These are phyloP conservation scores for Ictalurus furcatus DNA, from an alignment of 2,113 vertebrate genomes.

Conservation along the genomic window DNA sequence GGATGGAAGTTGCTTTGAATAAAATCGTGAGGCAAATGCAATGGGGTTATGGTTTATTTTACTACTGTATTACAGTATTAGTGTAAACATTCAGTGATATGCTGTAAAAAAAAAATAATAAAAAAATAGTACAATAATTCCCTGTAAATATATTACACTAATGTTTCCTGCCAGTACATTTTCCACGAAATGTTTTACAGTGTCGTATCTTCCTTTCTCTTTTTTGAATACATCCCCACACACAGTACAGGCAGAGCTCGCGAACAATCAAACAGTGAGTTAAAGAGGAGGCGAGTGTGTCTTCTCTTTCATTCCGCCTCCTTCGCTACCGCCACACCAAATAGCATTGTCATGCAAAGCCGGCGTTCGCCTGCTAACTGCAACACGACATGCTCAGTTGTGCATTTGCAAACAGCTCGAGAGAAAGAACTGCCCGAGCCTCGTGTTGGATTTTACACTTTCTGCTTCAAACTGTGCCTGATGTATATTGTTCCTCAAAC, in stretches of 20 bases:
- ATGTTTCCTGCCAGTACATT: not conserved
- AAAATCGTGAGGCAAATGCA: too few species aligned
- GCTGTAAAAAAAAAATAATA: not conserved
- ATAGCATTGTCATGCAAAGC: conserved; percentile 16
- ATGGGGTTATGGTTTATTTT: not conserved
- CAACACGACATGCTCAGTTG: conserved; percentile 31
- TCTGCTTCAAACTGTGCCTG: conserved; percentile 54
- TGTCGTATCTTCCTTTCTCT: not conserved
- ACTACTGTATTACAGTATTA: too few species aligned
- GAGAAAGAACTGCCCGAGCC: conserved; percentile 26
- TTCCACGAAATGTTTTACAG: not conserved
- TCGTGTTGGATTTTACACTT: conserved; percentile 52
- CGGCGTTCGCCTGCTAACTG: conserved; percentile 21
- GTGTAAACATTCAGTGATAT: not conserved
- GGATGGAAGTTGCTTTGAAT: not conserved
- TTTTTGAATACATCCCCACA: not conserved
- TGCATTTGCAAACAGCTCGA: conserved; percentile 19
- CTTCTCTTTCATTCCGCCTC: not conserved
- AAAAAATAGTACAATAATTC: not conserved
- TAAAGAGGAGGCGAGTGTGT: conserved; percentile 13
- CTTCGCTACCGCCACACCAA: conserved; percentile 8
- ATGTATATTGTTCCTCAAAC: conserved; percentile 57
- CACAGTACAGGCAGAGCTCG: conserved; percentile 43
- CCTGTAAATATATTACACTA: not conserved
- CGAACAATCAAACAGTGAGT: conserved; percentile 31